A percentile compares a stretch with the other conserved stretches of the same genome.
These are phyloP conservation scores for Charanyca ferruginea DNA, from an alignment of 2,888 invertebrate species.

Conservation along the genomic window DNA sequence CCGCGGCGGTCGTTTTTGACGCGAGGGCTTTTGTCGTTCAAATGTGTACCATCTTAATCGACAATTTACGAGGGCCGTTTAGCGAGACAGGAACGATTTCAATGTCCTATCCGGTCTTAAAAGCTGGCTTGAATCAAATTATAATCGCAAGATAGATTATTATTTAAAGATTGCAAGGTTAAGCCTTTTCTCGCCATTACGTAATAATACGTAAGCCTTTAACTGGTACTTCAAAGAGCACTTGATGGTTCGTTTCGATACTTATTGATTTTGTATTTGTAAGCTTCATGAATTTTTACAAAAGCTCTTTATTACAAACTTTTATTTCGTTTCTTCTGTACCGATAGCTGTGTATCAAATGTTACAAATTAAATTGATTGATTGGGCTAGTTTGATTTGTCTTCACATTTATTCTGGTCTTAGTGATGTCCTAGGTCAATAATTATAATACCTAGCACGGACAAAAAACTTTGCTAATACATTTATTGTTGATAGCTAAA, in stretches of 20 bases:
- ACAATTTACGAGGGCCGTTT: conserved; percentile 82
- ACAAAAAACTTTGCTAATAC: too few species aligned
- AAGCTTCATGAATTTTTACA: conserved; percentile 29
- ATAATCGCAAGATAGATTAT: conserved; percentile 75
- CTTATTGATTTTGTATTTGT: conserved; percentile 39
- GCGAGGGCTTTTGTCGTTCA: conserved; percentile 79
- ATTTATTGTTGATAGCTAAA: too few species aligned
- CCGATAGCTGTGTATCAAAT: not conserved
- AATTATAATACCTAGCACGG: too few species aligned
- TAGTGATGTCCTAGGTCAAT: too few species aligned
- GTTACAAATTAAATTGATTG: not conserved
- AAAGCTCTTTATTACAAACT: not conserved
- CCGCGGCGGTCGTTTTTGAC: conserved; percentile 73
- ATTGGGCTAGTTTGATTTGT: too few species aligned
- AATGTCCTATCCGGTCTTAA: conserved; percentile 74
- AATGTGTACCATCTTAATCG: conserved; percentile 84
- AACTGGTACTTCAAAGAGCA: conserved; percentile 41
- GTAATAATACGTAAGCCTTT: conserved; percentile 51
- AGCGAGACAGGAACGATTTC: conserved; percentile 68
- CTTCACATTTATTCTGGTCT: too few species aligned
- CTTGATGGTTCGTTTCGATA: conserved; percentile 30
- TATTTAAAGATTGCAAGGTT: conserved; percentile 68
- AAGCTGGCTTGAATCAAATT: conserved; percentile 76
- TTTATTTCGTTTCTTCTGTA: not conserved
- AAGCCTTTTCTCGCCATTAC: conserved; percentile 64